These are phyloP conservation scores for Eupleurogrammus muticus DNA, from an alignment of 2,797 vertebrate species.

Conservation along the genomic window DNA sequence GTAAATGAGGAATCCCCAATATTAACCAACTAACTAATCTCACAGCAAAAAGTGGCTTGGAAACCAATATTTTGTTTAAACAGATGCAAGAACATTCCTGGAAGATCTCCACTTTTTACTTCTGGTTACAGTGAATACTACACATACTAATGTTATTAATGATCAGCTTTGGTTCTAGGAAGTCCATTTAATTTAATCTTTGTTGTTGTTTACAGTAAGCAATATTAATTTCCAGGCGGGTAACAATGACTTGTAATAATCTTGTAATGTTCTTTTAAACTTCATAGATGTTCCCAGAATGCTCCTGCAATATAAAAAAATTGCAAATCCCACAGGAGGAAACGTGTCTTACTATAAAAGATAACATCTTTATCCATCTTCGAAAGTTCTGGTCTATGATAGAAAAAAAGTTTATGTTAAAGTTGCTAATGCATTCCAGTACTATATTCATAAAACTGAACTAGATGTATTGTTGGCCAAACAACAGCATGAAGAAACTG, in stretches of 20 bases:
- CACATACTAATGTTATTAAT: no score
- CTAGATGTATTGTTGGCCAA: not conserved
- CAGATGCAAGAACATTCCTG: not conserved
- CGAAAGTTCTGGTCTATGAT: not conserved
- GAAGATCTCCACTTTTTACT: not conserved
- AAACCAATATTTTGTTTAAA: not conserved
- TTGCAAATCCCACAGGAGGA: no score
- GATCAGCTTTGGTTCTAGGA: no score
- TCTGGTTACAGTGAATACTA: no score
- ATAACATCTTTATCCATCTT: not conserved
- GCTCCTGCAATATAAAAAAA: not conserved
- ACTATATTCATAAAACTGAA: not conserved
- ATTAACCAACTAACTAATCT: not conserved
- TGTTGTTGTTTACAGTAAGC: no score
- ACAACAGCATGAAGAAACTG: no score
- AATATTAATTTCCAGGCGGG: no score
- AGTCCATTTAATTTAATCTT: no score
- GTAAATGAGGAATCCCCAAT: not conserved
- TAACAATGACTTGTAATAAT: no score
- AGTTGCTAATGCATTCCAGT: not conserved
- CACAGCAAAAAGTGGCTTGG: not conserved
- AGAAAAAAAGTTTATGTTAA: not conserved
- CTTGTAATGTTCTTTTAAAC: not conserved
- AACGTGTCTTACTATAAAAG: no score
- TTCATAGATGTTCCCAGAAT: not conserved